phyloP scores from a whole-genome alignment of 2,797 vertebrate species.

The Sebastes kiyomatsui region DNA sequence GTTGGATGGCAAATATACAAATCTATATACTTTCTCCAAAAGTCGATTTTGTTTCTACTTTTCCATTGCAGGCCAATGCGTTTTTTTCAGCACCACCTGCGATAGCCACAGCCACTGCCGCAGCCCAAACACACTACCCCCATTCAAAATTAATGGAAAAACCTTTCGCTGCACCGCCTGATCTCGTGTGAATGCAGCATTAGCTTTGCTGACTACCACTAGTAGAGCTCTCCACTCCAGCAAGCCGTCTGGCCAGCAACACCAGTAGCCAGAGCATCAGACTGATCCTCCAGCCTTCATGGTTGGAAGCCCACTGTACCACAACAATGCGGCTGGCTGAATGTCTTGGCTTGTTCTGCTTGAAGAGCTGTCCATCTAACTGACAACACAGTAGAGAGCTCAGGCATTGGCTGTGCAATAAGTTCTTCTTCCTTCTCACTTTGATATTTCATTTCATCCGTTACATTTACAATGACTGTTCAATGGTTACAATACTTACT shows the following conservation, averaged over 20 bases:
- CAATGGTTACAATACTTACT: neutral
- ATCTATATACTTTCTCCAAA: too few relatives aligned
- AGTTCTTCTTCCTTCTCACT: neutral
- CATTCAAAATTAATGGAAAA: too few relatives aligned
- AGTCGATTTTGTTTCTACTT: too few relatives aligned
- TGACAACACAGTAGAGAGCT: neutral
- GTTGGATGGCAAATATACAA: too few relatives aligned
- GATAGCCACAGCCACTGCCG: too few relatives aligned
- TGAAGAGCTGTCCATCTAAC: slow-evolving; percentile 10
- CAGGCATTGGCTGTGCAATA: neutral
- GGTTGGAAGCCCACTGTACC: slow-evolving; percentile 6
- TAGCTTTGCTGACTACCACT: too few relatives aligned
- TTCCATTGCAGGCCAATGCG: too few relatives aligned
- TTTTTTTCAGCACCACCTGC: too few relatives aligned
- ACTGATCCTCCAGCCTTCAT: slow-evolving; percentile 18
- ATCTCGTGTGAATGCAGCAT: too few relatives aligned
- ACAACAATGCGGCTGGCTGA: slow-evolving; percentile 26
- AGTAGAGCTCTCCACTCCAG: rapidly evolving
- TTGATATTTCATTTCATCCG: slow-evolving; percentile 1
- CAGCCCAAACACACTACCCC: too few relatives aligned
- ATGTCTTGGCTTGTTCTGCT: slow-evolving; percentile 15
- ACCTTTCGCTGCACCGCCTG: too few relatives aligned
- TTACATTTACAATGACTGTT: neutral
- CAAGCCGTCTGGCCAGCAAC: neutral
- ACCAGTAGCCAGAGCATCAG: neutral